Evolutionary conservation across 92 coral and sea anemone genomes (phyloP).

Genomic region (Micromussa lordhowensis): DNA sequence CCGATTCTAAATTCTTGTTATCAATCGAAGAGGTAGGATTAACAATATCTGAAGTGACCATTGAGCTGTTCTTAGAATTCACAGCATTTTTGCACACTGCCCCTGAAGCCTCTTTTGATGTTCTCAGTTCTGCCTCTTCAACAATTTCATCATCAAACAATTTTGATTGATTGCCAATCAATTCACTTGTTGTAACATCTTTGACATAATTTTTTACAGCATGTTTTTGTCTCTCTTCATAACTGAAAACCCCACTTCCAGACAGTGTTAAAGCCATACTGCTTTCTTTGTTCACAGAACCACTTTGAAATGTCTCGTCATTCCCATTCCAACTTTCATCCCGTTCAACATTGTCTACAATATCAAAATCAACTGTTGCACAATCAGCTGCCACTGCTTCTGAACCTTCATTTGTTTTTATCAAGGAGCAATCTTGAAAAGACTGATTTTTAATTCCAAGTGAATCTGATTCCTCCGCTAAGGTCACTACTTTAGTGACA

Average conservation of each 20-base stretch:
- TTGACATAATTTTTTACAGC: not conserved
- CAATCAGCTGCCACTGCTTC: not conserved
- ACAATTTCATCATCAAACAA: not conserved
- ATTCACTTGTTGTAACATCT: not conserved
- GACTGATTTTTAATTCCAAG: not conserved
- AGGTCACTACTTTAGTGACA: not conserved
- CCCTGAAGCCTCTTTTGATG: not conserved
- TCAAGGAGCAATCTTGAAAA: not conserved
- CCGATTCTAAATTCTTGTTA: conserved; percentile 3
- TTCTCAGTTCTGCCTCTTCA: not conserved
- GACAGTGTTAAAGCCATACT: too few relatives aligned
- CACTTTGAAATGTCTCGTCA: not conserved
- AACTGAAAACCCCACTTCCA: not conserved
- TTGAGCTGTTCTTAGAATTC: not conserved
- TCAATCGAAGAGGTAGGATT: not conserved
- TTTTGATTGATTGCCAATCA: not conserved
- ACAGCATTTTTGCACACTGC: not conserved
- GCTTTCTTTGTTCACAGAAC: not conserved
- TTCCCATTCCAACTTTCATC: not conserved
- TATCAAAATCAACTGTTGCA: not conserved
- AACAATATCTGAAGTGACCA: not conserved
- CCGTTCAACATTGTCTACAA: not conserved
- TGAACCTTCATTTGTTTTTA: not conserved
- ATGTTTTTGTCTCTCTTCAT: not conserved
- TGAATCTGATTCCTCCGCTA: not conserved